Evolutionary conservation across 2,113 vertebrate species (phyloP).

Genomic region (Morone chrysops): DNA sequence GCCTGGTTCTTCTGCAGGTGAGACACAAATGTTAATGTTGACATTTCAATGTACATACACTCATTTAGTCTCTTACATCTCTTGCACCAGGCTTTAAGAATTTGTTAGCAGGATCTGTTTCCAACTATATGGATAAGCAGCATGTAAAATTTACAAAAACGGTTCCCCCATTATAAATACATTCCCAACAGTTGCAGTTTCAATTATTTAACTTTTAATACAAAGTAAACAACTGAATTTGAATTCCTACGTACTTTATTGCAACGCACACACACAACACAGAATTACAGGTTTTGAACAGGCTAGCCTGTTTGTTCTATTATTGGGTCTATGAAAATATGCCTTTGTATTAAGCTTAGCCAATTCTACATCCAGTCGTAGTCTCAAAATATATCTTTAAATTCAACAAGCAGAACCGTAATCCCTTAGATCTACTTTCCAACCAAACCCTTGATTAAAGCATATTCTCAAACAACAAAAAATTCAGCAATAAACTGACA

Average conservation of each 20-base stretch:
- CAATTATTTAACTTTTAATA: neutral
- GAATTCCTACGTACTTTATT: neutral
- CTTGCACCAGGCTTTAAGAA: neutral
- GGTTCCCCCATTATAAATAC: too few species aligned
- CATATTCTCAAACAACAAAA: constrained; percentile 34
- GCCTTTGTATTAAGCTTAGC: constrained; percentile 21
- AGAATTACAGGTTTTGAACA: constrained; percentile 10
- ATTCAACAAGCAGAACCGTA: constrained; percentile 26
- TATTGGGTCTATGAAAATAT: neutral
- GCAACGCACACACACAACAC: neutral
- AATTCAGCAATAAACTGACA: constrained; percentile 19
- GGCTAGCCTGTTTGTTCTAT: neutral
- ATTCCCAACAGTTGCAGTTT: neutral
- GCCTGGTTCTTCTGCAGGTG: constrained; percentile 86
- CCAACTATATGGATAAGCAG: neutral
- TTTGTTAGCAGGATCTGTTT: neutral
- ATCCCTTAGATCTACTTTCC: constrained; percentile 33
- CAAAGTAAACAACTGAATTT: neutral
- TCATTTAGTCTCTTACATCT: neutral
- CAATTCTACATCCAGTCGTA: constrained; percentile 16
- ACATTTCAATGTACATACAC: neutral
- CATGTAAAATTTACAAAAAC: too few species aligned
- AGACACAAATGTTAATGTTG: constrained; percentile 12
- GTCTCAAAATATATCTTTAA: constrained; percentile 23
- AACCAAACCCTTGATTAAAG: constrained; percentile 32